A percentile compares a stretch with the other conserved stretches of the same genome.
These are phyloP conservation scores for Ellobius talpinus DNA, from an alignment of 2,113 vertebrate genomes.

Conservation along the genomic window DNA sequence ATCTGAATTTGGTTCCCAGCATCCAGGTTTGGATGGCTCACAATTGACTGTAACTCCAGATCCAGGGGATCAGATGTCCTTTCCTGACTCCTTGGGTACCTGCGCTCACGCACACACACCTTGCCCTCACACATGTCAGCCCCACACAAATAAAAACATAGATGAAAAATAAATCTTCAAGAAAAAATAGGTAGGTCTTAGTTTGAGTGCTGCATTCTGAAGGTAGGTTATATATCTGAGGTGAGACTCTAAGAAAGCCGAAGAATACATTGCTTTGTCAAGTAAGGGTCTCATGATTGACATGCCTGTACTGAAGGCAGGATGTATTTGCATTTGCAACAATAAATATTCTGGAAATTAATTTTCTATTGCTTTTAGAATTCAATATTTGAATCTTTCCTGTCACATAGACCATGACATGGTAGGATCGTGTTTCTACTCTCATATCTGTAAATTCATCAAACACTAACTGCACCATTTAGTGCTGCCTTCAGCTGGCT, in stretches of 20 bases:
- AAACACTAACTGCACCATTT: neutral
- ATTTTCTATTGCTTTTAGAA: neutral
- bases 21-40: neutral
- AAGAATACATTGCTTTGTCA: neutral
- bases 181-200: neutral
- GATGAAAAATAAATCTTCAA: neutral
- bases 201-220: neutral
- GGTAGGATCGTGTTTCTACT: neutral
- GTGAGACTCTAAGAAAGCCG: neutral
- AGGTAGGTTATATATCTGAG: too few species aligned
- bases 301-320: too few species aligned
- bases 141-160: neutral
- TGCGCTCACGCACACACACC: neutral
- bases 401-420: neutral
- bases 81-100: neutral
- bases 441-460: neutral
- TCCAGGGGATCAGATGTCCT: neutral
- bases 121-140: neutral
- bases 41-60: too few species aligned
- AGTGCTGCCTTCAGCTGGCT: neutral
- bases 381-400: neutral
- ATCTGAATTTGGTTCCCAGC: neutral
- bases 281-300: neutral
- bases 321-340: neutral
- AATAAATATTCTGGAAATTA: neutral